phyloP scores from a whole-genome alignment of 2,888 invertebrate genomes.

The Thecocarcelia acutangulata region DNA sequence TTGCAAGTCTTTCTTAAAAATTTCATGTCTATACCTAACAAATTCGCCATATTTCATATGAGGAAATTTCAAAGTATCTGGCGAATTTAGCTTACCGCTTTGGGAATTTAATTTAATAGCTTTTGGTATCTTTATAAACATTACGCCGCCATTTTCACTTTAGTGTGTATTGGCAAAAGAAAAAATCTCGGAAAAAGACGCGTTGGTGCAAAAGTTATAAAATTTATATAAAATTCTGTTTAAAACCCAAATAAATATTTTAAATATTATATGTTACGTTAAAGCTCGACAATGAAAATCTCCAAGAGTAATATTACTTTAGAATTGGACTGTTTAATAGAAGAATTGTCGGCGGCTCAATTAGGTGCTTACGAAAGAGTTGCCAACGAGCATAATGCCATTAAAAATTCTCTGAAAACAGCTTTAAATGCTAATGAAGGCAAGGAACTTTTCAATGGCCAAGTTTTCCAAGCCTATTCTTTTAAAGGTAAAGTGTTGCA shows the following conservation, averaged over 20 bases:
- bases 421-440: constrained; percentile 82
- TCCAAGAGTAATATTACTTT: constrained; percentile 80
- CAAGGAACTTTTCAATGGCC: constrained; percentile 86
- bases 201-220: constrained; percentile 43
- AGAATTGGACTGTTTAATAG: constrained; percentile 88
- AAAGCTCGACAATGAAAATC: constrained; percentile 74
- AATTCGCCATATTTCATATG: not conserved
- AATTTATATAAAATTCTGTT: constrained; percentile 3
- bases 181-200: constrained; percentile 51
- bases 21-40: not conserved
- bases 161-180: constrained; percentile 55
- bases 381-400: constrained; percentile 86
- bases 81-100: not conserved
- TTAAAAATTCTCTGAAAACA: constrained; percentile 84
- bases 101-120: not conserved
- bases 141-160: constrained; percentile 58
- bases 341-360: constrained; percentile 87
- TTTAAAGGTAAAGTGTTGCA: constrained; percentile 82
- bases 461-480: constrained; percentile 85
- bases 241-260: constrained; percentile 4
- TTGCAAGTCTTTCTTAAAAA: not conserved
- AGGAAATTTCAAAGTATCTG: not conserved
- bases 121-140: not conserved
- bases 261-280: constrained; percentile 46
- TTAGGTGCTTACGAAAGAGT: constrained; percentile 84